Conservation (phyloP, 2,888 invertebrate species). For the Autographa gamma region DNA sequence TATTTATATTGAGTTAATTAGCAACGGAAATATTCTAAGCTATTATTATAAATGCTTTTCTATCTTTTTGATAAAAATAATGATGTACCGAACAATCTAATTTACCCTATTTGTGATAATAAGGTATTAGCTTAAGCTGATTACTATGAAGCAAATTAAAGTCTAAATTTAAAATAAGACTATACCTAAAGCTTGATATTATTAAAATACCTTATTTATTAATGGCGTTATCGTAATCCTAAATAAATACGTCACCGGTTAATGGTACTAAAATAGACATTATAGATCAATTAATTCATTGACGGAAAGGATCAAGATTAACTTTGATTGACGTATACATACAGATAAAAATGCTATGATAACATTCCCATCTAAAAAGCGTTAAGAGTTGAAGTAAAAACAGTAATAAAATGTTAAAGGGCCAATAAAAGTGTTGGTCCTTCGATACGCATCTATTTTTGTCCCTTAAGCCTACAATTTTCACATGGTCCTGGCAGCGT, state of each 20-base stretch:
- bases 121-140: slow-evolving; percentile 3
- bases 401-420: background rate
- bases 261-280: background rate
- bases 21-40: background rate
- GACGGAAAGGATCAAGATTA: background rate
- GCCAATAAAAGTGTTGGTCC: background rate
- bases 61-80: background rate
- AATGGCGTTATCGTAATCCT: slow-evolving; percentile 25
- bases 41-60: background rate
- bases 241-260: slow-evolving; percentile 8
- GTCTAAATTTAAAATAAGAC: background rate
- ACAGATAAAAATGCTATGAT: background rate
- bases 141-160: slow-evolving; percentile 7
- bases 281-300: background rate
- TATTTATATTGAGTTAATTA: background rate
- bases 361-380: background rate
- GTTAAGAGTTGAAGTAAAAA: background rate
- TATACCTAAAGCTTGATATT: background rate
- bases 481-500: slow-evolving; percentile 32
- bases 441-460: slow-evolving; percentile 3
- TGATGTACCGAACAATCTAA: background rate
- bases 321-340: background rate
- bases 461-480: slow-evolving; percentile 16
- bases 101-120: background rate
- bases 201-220: background rate